Percentiles rank a stretch among this genome's conserved stretches.
These are phyloP conservation scores for Ellobius talpinus DNA, from an alignment of 2,113 vertebrate species.

Conservation along the genomic window DNA sequence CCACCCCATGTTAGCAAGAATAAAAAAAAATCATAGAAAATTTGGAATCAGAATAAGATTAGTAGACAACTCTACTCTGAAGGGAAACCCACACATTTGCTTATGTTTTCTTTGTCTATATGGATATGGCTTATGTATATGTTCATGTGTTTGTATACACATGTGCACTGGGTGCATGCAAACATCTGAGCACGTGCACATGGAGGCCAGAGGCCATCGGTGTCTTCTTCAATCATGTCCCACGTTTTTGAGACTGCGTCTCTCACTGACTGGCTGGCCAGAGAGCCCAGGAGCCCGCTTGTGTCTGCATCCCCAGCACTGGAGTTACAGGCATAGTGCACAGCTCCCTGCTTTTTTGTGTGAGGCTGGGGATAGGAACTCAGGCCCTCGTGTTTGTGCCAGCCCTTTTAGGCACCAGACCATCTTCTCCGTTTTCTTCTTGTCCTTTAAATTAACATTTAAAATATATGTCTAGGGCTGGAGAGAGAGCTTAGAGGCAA, in stretches of 20 bases:
- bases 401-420: background rate
- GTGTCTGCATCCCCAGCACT: background rate
- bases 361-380: background rate
- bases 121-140: background rate
- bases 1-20: background rate
- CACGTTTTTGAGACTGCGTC: no score
- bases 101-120: background rate
- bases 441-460: slow-evolving; percentile 52
- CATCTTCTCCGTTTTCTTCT: background rate
- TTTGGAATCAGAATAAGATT: background rate
- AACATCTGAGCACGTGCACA: background rate
- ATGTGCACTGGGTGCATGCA: no score
- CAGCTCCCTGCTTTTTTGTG: no score
- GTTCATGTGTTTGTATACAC: background rate
- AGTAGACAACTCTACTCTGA: background rate
- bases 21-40: background rate
- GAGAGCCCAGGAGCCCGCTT: no score
- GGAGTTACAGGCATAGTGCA: background rate
- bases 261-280: background rate
- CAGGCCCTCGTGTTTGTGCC: no score
- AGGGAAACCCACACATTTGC: background rate
- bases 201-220: no score
- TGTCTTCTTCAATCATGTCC: background rate
- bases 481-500: background rate
- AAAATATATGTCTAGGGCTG: background rate